Evolutionary conservation across 1,140 invertebrate genomes (phyloP), one percentile per base, ranked within the genome.

Genomic region (Plutomurus gul): DNA sequence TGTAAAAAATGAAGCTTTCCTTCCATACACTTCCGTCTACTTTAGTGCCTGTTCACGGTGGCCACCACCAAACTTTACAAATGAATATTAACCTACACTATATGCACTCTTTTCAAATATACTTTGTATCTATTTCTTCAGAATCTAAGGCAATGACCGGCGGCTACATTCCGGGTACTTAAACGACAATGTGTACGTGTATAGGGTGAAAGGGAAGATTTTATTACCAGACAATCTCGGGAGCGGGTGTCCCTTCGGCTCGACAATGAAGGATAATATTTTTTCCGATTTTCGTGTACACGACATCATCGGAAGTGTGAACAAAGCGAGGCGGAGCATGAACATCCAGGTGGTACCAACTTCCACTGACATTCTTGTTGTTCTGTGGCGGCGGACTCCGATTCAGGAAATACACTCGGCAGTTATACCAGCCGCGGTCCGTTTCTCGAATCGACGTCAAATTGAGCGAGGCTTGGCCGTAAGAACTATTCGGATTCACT

Each of bases 401-500:
- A 87, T 97, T 96, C 87, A 97, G 92, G 89, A 97, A 97, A 86
- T 95, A 94, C 85, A 97, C 94, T 88, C 95, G 96, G 88, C 96
- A 98, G 87, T 96, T 94, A 89, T 98, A 98, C 96, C 95, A 97
- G 85, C 96, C 96, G 88, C 97, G 94, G 89, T 98, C 96, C 84
- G 91, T 92, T 86, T 96, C 95, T 75, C 91, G 90, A 85, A 98
- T 96, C 85, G 95, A 93, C 84, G 95, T 96, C 87, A 98, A 89
- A 89, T 97, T 97, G 87, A 97, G 93, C 82, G 95, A 96, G 75
- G 95, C 95, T 25, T 93, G 91, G 80, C 94, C 95, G 79, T 83
- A 81, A n/a, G 76, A 81, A 70, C 82, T 81, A 71, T 95, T 93
- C 76, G 92, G 91, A 79, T 92, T 91, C 80, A 96, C 94, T 79